Evolutionary conservation across 2,888 invertebrate genomes (phyloP), one percentile per base, ranked within the genome.

Genomic region (Shargacucullia verbasci): DNA sequence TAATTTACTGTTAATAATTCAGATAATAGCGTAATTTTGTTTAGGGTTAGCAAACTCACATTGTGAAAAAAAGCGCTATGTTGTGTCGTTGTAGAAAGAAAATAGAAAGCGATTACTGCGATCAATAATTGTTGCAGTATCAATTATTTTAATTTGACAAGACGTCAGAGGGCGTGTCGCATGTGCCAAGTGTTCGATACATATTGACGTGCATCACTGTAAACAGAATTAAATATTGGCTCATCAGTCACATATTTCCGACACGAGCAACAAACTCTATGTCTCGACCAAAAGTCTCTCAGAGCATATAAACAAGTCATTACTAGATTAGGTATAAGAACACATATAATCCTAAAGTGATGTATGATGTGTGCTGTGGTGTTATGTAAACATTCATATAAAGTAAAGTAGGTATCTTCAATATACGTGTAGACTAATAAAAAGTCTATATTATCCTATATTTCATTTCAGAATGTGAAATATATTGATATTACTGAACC

Each of bases 141-240:
- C 46, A 59, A 63, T 67, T 50, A 63, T 61, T 66, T 67, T 56
- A 59, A 59, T 69, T 72, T 43, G 37, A 25, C 40, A 50, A 46
- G 33, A 45, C 63, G 62, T 72, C 65, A 72, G 34, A 64, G 41
- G 59, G 54, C 43, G 25, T 53, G 15, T 39, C 46, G 45, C 37
- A 27, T 41, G 63, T 84, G 86, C 85, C 86, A 85, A 85, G 61
- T 73, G 60, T 71, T 78, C 70, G 80, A 81, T 70, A 77, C 53
- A 78, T 79, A 79, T 77, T 76, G 72, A 84, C 73, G 79, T 70
- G 48, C 59, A 76, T 72, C 64, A 74, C 58, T 64, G 63, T 70
- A 74, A 79, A 80, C 78, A 74, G 59, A 73, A 66, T 60, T 53
- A 70, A 79, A 80, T 73, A 79, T 81, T 83, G 77, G 79, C 83